Percentiles rank a stretch among this genome's conserved stretches.
phyloP scores from a whole-genome alignment of 2,797 vertebrate genomes.

The Helostoma temminkii region DNA sequence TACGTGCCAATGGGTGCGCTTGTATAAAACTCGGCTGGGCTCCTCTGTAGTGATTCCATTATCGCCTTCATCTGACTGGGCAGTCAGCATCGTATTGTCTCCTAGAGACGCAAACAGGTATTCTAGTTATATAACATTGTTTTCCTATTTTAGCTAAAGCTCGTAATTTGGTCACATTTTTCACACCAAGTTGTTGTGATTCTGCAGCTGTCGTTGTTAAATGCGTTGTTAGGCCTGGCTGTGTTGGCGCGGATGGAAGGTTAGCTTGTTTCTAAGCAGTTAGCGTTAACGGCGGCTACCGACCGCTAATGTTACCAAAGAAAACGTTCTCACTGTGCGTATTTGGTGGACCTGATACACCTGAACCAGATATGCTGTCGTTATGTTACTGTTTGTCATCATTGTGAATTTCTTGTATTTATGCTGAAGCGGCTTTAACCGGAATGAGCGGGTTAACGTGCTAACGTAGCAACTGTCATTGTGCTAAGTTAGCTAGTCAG shows the following conservation, averaged over 20 bases:
- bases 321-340: background rate
- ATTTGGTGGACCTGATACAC: background rate
- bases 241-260: slow-evolving; percentile 69
- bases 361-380: too few relatives aligned
- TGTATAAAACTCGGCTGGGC: slow-evolving; percentile 68
- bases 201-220: slow-evolving; percentile 35
- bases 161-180: background rate
- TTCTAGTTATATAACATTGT: background rate
- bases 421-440: background rate
- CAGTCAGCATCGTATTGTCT: slow-evolving; percentile 52
- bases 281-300: slow-evolving; percentile 54
- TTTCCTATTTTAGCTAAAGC: background rate
- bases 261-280: slow-evolving; percentile 56
- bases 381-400: background rate
- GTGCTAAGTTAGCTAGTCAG: slow-evolving; percentile 62
- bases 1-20: background rate
- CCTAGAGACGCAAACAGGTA: slow-evolving; percentile 74
- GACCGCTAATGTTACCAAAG: background rate
- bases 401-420: background rate
- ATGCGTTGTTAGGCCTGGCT: slow-evolving; percentile 79
- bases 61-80: slow-evolving; percentile 60
- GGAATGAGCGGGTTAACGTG: slow-evolving; percentile 21
- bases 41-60: slow-evolving; percentile 55
- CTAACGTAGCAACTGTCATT: slow-evolving; percentile 52
- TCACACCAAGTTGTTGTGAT: background rate